Conservation (phyloP, 2,797 vertebrate genomes). For the Lagocephalus sceleratus region DNA sequence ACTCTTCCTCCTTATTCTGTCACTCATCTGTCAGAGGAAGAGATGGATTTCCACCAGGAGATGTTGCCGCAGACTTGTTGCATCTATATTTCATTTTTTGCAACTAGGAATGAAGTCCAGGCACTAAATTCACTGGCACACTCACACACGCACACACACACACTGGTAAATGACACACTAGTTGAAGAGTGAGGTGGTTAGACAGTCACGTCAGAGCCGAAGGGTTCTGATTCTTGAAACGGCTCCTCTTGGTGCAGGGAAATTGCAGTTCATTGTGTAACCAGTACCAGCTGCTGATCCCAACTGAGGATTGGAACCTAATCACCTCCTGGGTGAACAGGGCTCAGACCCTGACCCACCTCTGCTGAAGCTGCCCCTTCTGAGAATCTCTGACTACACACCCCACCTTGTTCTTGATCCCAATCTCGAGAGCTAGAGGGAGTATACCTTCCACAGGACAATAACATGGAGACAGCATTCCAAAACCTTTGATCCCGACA, state of each 20-base stretch:
- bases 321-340: neutral
- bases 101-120: slow-evolving; percentile 7
- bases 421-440: neutral
- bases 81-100: slow-evolving; percentile 1
- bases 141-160: no score
- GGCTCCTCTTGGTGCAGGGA: no score
- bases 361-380: neutral
- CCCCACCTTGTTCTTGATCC: neutral
- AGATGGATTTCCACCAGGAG: slow-evolving; percentile 7
- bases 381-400: neutral
- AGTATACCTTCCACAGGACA: no score
- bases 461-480: no score
- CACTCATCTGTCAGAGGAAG: slow-evolving; percentile 22
- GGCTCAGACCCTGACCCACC: no score
- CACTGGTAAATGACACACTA: no score
- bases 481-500: no score
- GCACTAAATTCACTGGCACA: no score
- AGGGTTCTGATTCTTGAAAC: no score
- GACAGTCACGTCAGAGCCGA: no score
- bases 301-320: neutral
- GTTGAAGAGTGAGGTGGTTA: no score
- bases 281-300: neutral
- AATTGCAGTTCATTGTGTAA: neutral
- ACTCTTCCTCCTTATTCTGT: slow-evolving; percentile 16
- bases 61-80: neutral